Percentiles rank a stretch among this genome's conserved stretches.
Evolutionary conservation across 2,888 invertebrate species (phyloP).

Genomic region (Dicyrtomina minuta): DNA sequence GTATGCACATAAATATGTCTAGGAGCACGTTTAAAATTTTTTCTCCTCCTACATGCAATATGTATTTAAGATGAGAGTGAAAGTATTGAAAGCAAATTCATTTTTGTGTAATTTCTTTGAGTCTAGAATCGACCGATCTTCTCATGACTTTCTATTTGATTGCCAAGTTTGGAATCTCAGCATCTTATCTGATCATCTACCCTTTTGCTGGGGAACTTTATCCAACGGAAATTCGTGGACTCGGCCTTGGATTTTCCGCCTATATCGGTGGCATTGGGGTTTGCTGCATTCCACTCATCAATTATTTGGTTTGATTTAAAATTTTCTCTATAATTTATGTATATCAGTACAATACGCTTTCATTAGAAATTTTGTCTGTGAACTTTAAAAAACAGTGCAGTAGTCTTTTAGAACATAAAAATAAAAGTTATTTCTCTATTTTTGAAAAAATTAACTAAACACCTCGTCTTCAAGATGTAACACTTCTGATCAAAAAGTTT

Average conservation of each 20-base stretch:
- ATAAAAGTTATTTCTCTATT: too few relatives aligned
- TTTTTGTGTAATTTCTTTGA: background rate
- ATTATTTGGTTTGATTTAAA: conserved; percentile 72
- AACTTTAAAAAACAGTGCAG: too few relatives aligned
- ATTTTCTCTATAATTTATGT: conserved; percentile 1
- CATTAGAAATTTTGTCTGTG: too few relatives aligned
- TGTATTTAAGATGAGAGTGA: too few relatives aligned
- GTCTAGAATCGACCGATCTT: conserved; percentile 69
- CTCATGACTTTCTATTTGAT: conserved; percentile 70
- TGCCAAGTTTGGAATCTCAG: conserved; percentile 83
- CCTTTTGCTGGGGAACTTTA: conserved; percentile 90
- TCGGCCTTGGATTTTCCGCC: conserved; percentile 87
- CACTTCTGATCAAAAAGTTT: too few relatives aligned
- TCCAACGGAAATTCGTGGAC: conserved; percentile 83
- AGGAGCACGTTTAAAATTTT: too few relatives aligned
- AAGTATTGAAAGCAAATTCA: background rate
- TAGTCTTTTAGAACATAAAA: too few relatives aligned
- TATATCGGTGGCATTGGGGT: conserved; percentile 84
- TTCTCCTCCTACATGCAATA: too few relatives aligned
- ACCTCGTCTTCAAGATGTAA: too few relatives aligned
- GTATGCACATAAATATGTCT: too few relatives aligned
- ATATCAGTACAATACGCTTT: background rate
- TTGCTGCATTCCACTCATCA: conserved; percentile 86
- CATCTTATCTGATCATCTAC: conserved; percentile 87
- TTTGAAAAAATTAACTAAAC: too few relatives aligned